Base-by-base conservation (phyloP, 2,797 vertebrate genomes). In the Rhinella marina region DNA sequence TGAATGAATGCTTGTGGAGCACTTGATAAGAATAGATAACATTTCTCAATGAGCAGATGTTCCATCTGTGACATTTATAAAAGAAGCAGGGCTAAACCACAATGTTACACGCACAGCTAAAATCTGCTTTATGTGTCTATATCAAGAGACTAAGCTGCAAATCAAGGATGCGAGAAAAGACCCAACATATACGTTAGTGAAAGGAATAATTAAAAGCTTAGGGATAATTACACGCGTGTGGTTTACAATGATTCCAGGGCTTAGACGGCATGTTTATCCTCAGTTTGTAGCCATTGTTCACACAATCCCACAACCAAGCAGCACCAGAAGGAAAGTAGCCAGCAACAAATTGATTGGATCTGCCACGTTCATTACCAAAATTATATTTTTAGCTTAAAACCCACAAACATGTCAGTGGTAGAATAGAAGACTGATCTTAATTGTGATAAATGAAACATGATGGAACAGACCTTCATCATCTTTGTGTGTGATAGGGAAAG, bases 81-180 rank as follows among this genome's bases (percentile, higher is more conserved):
- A 59, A 59, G 68, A 84, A 84, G 32, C 4, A n/a, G 29, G 27
- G 57, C 82, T 59, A 57, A 59, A 73, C 82, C 82, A 7, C 66
- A 84, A 41, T 75, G 68, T 73, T 59, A 56, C 70, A 59, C 48
- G 68, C 82, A 27, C 56, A 21, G 17, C 27, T 27, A 21, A 72
- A 83, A 83, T 83, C 50, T 56, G 68, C 75, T 84, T 84, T 73
- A 84, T 84, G 70, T 84, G 54, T 75, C 75, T 84, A 84, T 84
- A 76, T 56, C 48, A 61, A 85, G 70, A 85, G 70, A 61, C 82
- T 76, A 23, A 14, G 25, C 56, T 50, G 32, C 57, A 61, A 48
- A 80, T 41, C 59, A 81, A 81, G 59, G 32, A 81, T 19, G 48
- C 32, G 23, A 83, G 66, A 62, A 85, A 66, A 78, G n/a, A 78